Conservation (phyloP, 2,113 vertebrate genomes). For the Mesembrinibis cayennensis region DNA sequence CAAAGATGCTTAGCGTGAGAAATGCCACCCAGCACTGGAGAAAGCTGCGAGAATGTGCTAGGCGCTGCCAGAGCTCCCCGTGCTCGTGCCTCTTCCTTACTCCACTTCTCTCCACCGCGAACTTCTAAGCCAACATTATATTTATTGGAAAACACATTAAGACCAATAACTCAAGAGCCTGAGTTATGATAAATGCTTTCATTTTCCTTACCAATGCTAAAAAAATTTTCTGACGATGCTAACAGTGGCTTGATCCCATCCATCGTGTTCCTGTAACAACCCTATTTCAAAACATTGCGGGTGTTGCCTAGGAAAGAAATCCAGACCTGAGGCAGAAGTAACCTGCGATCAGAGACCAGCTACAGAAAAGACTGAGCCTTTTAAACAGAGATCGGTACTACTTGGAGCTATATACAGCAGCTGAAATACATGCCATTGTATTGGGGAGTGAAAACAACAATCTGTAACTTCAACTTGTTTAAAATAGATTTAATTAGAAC, state of each 20-base stretch:
- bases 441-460: not conserved
- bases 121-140: not conserved
- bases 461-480: not conserved
- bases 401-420: not conserved
- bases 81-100: not conserved
- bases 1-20: not conserved
- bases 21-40: not conserved
- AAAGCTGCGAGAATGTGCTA: not conserved
- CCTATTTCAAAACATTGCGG: not conserved
- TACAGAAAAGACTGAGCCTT: not conserved
- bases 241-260: not conserved
- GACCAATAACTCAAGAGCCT: not conserved
- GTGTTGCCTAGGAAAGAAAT: not conserved
- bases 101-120: not conserved
- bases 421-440: not conserved
- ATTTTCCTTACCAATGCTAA: not conserved
- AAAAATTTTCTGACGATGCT: not conserved
- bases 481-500: constrained; percentile 39
- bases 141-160: not conserved
- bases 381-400: not conserved
- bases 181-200: not conserved
- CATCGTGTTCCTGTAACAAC: not conserved
- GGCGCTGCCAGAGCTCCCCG: not conserved
- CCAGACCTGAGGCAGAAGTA: not conserved
- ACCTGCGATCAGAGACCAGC: not conserved